These are phyloP conservation scores for Apoda limacodes DNA, from an alignment of 2,888 invertebrate genomes.

Conservation along the genomic window DNA sequence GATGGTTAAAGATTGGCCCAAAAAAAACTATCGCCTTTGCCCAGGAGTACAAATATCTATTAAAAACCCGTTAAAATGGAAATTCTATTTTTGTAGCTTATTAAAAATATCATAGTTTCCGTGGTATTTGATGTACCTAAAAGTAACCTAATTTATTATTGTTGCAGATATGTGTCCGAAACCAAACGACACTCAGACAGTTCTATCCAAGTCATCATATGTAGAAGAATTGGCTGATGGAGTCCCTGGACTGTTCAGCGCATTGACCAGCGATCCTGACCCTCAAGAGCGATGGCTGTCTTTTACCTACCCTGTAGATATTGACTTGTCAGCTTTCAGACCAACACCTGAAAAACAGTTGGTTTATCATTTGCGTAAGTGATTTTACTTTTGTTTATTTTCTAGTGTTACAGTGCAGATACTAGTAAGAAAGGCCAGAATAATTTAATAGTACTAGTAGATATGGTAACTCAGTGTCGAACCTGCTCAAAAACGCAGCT, in stretches of 20 bases:
- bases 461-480: no score
- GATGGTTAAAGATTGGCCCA: no score
- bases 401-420: neutral
- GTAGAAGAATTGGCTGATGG: conserved; percentile 88
- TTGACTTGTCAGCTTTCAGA: conserved; percentile 74
- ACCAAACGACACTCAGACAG: conserved; percentile 80
- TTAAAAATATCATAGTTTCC: no score
- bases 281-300: conserved; percentile 84
- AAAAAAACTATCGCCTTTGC: no score
- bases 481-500: no score
- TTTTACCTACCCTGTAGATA: conserved; percentile 83
- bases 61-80: no score
- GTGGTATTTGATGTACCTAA: no score
- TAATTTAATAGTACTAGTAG: neutral
- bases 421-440: no score
- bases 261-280: conserved; percentile 84
- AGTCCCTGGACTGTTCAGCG: conserved; percentile 85
- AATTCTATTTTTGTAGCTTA: no score
- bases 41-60: no score
- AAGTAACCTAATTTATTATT: no score
- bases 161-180: conserved; percentile 88
- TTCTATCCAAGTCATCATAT: conserved; percentile 81
- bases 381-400: neutral
- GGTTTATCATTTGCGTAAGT: conserved; percentile 80
- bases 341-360: conserved; percentile 77